Percentiles rank a stretch among this genome's conserved stretches.
phyloP scores from a whole-genome alignment of 64 coral and sea anemone genomes.

The Anthopleura sola region DNA sequence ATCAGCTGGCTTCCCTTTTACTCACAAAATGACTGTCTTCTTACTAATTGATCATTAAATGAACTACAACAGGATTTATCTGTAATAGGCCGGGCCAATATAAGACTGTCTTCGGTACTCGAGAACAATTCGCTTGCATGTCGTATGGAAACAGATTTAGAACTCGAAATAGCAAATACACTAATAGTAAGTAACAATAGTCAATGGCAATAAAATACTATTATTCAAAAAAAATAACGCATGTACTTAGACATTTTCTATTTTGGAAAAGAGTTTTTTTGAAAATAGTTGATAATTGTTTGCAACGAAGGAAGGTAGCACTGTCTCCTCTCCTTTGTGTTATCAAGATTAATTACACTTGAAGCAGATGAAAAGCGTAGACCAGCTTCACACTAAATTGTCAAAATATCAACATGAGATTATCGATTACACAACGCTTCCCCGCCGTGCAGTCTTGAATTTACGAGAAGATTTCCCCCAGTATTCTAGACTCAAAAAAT shows the following conservation, averaged over 20 bases:
- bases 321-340: background rate
- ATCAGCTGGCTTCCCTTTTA: background rate
- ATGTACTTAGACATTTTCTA: too few relatives aligned
- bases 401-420: background rate
- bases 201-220: too few relatives aligned
- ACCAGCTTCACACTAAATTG: background rate
- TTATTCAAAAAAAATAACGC: too few relatives aligned
- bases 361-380: background rate
- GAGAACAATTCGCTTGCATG: too few relatives aligned
- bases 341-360: slow-evolving; percentile 1
- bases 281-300: background rate
- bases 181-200: too few relatives aligned
- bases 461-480: background rate
- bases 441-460: too few relatives aligned
- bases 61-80: background rate
- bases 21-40: background rate
- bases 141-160: background rate
- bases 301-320: background rate
- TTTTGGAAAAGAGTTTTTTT: too few relatives aligned
- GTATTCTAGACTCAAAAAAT: background rate
- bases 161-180: background rate
- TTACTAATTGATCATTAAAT: background rate
- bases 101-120: background rate
- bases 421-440: too few relatives aligned
- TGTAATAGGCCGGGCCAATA: background rate